Evolutionary conservation across 2,888 invertebrate species (phyloP), one percentile per base, ranked within the genome.

Genomic region (Lasioglossum zephyrum): DNA sequence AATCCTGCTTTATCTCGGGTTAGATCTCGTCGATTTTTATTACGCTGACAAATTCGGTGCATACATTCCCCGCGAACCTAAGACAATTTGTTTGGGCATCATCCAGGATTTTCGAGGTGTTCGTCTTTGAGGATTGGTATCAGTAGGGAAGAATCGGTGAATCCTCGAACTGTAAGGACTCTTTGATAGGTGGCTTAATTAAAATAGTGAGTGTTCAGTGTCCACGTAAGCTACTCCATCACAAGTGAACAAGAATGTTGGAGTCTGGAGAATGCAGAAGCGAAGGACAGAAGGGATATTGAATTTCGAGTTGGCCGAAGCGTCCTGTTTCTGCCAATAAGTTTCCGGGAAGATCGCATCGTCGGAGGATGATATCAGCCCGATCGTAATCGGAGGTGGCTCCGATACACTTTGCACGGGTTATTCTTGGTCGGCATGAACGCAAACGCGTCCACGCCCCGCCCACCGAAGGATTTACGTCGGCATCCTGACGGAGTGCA

Each of bases 381-480:
- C 57, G 73, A 79, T 73, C 31, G 73, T 60, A 74, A 73, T 66
- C 60, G 49, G 73, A 41, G 47, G 69, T 73, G 76, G 80, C 86
- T 88, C 81, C 84, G 87, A 78, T 81, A 82, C 84, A 84, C 75
- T 81, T 87, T 79, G 85, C 57, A 74, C 81, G 53, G 82, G 66
- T 77, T 84, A 82, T 86, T 89, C 88, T 86, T 85, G 89, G 88
- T 88, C 87, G 82, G 84, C 82, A 81, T 85, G 82, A 86, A 88
- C 86, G 91, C 85, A 47, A 86, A 87, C 87, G 81, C 87, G 84
- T 86, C 77, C 75, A 85, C 89, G 88, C 87, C 90, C 89, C 91
- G 88, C 91, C 91, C 88, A 86, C 87, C 31, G 47, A 85, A 88
- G 90, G 91, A 92, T 92, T 92, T 92, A 92, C 92, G 89, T 85